phyloP scores from a whole-genome alignment of 2,113 vertebrate species.

The Macquaria australasica region DNA sequence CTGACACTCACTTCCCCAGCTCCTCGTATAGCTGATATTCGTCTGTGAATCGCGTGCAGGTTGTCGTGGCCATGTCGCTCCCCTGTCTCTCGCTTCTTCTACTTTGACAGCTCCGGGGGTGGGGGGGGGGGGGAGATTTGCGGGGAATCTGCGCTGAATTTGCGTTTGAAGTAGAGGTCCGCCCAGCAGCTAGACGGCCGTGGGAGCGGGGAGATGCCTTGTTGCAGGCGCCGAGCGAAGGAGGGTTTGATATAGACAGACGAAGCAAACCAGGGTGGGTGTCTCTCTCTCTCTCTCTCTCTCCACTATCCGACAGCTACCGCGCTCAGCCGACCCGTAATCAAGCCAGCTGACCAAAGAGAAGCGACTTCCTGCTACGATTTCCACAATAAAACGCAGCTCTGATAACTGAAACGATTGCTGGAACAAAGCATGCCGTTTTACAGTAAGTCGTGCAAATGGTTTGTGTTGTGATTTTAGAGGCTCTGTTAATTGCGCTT shows the following conservation, averaged over 20 bases:
- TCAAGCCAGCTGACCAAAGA: neutral
- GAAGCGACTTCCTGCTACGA: neutral
- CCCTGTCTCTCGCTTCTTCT: slow-evolving; percentile 44
- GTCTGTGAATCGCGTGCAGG: slow-evolving; percentile 96
- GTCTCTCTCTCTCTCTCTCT: neutral
- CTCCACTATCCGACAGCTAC: slow-evolving; percentile 59
- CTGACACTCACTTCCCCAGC: slow-evolving; percentile 92
- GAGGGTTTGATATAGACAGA: slow-evolving; percentile 36
- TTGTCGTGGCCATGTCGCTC: slow-evolving; percentile 92
- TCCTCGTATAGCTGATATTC: slow-evolving; percentile 97
- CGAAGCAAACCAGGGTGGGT: slow-evolving; percentile 36
- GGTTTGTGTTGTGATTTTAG: too few relatives aligned
- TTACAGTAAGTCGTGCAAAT: neutral
- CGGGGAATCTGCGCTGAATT: too few relatives aligned
- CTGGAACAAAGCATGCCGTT: neutral
- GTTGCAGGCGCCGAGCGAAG: slow-evolving; percentile 42
- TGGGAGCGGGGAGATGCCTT: slow-evolving; percentile 50
- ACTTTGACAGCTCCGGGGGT: slow-evolving; percentile 49
- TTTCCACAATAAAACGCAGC: slow-evolving; percentile 53
- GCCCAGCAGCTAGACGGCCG: slow-evolving; percentile 63
- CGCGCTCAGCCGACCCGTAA: slow-evolving; percentile 20
- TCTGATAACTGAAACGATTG: neutral
- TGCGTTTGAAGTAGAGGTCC: slow-evolving; percentile 31
- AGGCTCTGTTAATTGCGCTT: neutral
- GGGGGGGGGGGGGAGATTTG: too few relatives aligned